phyloP scores from a whole-genome alignment of 1,140 invertebrate genomes.

The Lucilia sericata region DNA sequence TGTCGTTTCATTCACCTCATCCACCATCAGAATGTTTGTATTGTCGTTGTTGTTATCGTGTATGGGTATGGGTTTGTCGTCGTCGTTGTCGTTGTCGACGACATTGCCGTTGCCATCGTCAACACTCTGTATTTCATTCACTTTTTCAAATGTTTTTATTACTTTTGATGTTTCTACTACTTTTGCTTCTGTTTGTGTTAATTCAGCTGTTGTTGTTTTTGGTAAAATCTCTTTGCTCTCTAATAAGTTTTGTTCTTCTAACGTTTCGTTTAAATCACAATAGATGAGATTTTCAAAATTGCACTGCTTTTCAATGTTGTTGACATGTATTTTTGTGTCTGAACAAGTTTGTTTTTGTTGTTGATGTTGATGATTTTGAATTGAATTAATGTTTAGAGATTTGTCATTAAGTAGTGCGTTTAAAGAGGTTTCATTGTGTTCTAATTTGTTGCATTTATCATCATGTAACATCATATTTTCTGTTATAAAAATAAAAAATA shows the following conservation, averaged over 20 bases:
- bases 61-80: background rate
- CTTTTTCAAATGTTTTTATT: background rate
- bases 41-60: background rate
- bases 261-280: conserved; percentile 38
- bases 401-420: background rate
- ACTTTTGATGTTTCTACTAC: too few relatives aligned
- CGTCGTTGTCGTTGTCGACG: background rate
- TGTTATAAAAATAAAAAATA: background rate
- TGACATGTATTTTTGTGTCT: background rate
- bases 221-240: conserved; percentile 24
- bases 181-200: background rate
- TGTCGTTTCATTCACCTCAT: conserved; percentile 40
- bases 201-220: background rate
- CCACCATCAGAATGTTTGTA: conserved; percentile 24
- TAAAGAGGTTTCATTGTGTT: background rate
- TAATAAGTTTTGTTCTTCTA: conserved; percentile 38
- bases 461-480: background rate
- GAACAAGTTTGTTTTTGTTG: background rate
- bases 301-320: background rate
- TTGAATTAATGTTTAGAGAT: background rate
- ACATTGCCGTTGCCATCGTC: conserved; percentile 26
- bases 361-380: background rate
- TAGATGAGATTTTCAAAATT: conserved; percentile 8
- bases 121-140: conserved; percentile 8
- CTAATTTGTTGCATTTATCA: background rate